Base-by-base conservation (phyloP, 2,888 invertebrate genomes). In the Petrolisthes cinctipes region DNA sequence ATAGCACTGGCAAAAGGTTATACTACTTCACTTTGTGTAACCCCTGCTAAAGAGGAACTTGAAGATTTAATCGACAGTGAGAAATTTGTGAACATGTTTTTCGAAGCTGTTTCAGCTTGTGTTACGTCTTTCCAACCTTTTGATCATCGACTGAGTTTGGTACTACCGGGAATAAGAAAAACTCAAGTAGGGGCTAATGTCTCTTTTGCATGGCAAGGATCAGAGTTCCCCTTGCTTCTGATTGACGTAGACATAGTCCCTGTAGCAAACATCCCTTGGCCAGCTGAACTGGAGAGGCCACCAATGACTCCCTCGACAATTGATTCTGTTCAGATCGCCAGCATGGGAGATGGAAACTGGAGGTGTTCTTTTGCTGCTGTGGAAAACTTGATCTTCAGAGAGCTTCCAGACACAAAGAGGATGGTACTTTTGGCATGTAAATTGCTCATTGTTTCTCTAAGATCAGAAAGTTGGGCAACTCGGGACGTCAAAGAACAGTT, bases 181-280 rank as follows among this genome's bases (percentile, higher is more conserved):
- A 83, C 83, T 4, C 83, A 83, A 61, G 83, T 83, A 54, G 83
- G 83, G 9, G 73, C 73, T 23, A 56, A 51, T 20, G 73, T 83
- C 73, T 23, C 73, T 20, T 73, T 83, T 54, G 83, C 83, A 14
- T 83, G 83, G 83, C 83, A 83, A 73, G 83, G 83, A 53, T 1
- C 4, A 7, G 11, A 83, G 73, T 83, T 73, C 37, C 83, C 83
- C 5, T 56, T 83, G 83, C 61, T 83, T 37, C 76, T 83, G 57
- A n/a, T 83, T 3, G 76, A 51, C 14, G n/a, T 83, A 23, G 83
- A 83, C 71, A 51, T 83, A n/a, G 83, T 83, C 20, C 83, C 83
- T 5, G 83, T 83, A 23, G 9, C 75, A 23, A 37, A 57, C 14
- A 76, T 83, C 37, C 57, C 57, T 37, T 86, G 86, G 86, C 82